These are phyloP conservation scores for Drosophila serrata DNA, from an alignment of 1,140 invertebrate species.

Conservation along the genomic window DNA sequence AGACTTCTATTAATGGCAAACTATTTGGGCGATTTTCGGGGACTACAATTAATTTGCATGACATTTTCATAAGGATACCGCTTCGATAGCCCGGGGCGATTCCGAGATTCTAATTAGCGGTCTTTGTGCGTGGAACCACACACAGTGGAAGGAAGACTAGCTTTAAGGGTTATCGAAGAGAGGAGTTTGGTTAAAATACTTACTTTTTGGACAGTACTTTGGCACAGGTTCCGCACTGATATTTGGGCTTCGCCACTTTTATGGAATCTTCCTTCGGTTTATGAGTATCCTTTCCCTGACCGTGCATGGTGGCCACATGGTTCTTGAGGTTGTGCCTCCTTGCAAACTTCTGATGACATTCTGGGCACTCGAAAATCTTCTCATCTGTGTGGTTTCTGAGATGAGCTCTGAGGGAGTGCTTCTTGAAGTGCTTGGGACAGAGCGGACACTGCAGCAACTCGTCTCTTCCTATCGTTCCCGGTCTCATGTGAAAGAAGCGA, in stretches of 20 bases:
- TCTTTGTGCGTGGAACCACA: conserved; percentile 10
- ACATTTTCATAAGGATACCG: conserved; percentile 54
- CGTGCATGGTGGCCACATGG: conserved; percentile 86
- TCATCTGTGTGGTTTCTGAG: conserved; percentile 91
- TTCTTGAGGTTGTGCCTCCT: conserved; percentile 87
- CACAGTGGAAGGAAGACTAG: not conserved
- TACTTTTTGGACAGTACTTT: conserved; percentile 88
- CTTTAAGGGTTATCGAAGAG: not conserved
- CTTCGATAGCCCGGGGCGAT: conserved; percentile 32
- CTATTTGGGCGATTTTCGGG: conserved; percentile 36
- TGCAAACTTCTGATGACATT: conserved; percentile 89
- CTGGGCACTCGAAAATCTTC: conserved; percentile 89
- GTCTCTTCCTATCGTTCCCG: conserved; percentile 75
- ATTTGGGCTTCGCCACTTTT: conserved; percentile 46
- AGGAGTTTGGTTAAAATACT: conserved; percentile 78
- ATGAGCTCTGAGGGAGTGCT: conserved; percentile 89
- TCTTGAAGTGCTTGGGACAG: conserved; percentile 90
- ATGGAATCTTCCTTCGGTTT: not conserved
- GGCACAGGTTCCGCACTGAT: conserved; percentile 88
- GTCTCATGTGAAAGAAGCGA: conserved; percentile 74
- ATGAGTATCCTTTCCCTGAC: not conserved
- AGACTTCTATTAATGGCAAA: conserved; percentile 32
- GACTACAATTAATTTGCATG: conserved; percentile 50
- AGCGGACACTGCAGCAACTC: conserved; percentile 88
- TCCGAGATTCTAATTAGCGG: conserved; percentile 49